A percentile compares a stretch with the other conserved stretches of the same genome.
Conservation (phyloP, 2,888 invertebrate species). For the Pollenia labialis region DNA sequence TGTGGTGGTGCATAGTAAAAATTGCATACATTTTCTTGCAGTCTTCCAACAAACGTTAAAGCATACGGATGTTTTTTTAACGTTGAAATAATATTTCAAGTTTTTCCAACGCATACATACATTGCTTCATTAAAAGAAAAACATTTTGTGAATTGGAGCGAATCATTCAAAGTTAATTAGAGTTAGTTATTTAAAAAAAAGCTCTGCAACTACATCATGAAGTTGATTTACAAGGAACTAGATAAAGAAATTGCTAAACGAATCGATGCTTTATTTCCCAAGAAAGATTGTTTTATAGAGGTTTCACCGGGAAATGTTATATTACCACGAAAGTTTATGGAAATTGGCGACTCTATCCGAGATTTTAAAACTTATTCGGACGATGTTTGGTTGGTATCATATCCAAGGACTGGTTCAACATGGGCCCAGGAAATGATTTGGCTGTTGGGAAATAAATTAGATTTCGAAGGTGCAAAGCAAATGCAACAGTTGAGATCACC, state of each 20-base stretch:
- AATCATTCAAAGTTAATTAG: not conserved
- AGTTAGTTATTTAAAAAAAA: not conserved
- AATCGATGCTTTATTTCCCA: slow-evolving; percentile 88
- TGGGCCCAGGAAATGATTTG: slow-evolving; percentile 98
- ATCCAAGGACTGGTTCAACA: slow-evolving; percentile 95
- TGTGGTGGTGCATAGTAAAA: slow-evolving; percentile 28
- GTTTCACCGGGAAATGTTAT: slow-evolving; percentile 90
- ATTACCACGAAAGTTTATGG: slow-evolving; percentile 88
- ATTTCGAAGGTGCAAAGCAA: slow-evolving; percentile 90
- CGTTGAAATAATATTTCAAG: not conserved
- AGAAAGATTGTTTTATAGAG: slow-evolving; percentile 88
- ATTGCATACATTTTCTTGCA: slow-evolving; percentile 56
- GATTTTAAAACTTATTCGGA: slow-evolving; percentile 89
- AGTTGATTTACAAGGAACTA: slow-evolving; percentile 85
- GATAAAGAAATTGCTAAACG: slow-evolving; percentile 86
- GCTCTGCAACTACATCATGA: slow-evolving; percentile 60
- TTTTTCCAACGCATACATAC: slow-evolving; percentile 6
- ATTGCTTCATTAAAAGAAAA: not conserved
- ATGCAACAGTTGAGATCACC: slow-evolving; percentile 87
- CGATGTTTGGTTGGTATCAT: slow-evolving; percentile 94
- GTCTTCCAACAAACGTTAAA: slow-evolving; percentile 71
- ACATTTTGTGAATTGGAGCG: slow-evolving; percentile 23
- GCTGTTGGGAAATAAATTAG: slow-evolving; percentile 92
- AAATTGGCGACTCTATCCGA: slow-evolving; percentile 88
- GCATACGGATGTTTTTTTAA: slow-evolving; percentile 59